Conservation (phyloP, 2,113 vertebrate genomes). For the Ciconia stormi region DNA sequence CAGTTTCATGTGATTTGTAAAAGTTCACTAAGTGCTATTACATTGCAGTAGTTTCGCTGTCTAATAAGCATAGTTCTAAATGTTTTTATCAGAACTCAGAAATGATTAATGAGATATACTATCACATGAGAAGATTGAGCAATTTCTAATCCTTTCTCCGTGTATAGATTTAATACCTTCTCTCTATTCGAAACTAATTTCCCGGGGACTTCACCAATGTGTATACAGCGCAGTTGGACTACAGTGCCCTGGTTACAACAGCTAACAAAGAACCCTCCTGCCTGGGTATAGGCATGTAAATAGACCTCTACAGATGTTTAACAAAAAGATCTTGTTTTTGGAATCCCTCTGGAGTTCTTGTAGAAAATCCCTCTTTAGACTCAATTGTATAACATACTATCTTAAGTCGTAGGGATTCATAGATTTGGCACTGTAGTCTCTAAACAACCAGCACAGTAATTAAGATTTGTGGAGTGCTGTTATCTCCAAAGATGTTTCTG, state of each 20-base stretch:
- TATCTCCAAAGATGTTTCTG: neutral
- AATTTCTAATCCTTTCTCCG: neutral
- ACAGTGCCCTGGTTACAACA: neutral
- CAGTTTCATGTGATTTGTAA: neutral
- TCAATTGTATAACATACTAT: neutral
- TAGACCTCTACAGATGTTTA: neutral
- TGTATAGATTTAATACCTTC: neutral
- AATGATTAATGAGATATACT: neutral
- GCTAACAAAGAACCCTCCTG: neutral
- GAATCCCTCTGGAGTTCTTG: neutral
- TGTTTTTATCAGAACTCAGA: neutral
- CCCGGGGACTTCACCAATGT: fast-evolving
- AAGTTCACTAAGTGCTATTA: neutral
- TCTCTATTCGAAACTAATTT: neutral
- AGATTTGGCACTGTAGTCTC: neutral
- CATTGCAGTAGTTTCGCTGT: neutral
- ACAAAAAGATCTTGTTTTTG: neutral
- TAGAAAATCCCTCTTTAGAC: neutral
- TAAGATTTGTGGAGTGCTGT: neutral
- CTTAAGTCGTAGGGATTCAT: neutral
- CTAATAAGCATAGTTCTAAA: neutral
- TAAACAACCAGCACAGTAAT: neutral
- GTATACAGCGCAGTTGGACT: neutral
- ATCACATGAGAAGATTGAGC: neutral
- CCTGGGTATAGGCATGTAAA: neutral